phyloP scores from a whole-genome alignment of 2,113 vertebrate species.

The Prionailurus viverrinus region DNA sequence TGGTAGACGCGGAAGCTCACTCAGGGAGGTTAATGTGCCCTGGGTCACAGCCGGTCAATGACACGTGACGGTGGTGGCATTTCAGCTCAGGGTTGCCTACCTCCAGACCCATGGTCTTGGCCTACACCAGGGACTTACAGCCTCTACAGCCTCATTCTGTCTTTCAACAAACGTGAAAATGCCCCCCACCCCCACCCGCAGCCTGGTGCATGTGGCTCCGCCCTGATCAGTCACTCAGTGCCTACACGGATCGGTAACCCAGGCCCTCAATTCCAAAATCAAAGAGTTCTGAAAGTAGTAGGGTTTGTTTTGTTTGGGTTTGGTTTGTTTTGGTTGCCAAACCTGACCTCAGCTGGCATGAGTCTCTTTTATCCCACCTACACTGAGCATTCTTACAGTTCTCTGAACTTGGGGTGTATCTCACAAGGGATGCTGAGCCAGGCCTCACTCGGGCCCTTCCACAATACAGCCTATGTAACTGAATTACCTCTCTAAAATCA shows the following conservation, averaged over 20 bases:
- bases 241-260: fast-evolving
- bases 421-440: not conserved
- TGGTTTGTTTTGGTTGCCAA: not conserved
- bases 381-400: fast-evolving
- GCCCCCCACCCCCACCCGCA: fast-evolving
- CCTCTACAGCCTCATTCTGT: not conserved
- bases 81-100: not conserved
- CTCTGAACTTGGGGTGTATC: not conserved
- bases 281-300: not conserved
- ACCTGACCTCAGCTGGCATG: not conserved
- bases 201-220: fast-evolving
- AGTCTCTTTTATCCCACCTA: not conserved
- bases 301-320: not conserved
- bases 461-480: fast-evolving
- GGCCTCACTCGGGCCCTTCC: fast-evolving
- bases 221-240: too few species aligned
- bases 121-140: too few species aligned
- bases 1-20: too few species aligned
- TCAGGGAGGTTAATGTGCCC: not conserved
- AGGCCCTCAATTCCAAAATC: not conserved
- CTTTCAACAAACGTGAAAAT: not conserved
- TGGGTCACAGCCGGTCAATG: not conserved
- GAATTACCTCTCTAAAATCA: not conserved
- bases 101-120: not conserved
- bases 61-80: not conserved